Evolutionary conservation across 2,888 invertebrate species (phyloP), one percentile per base, ranked within the genome.

Genomic region (Ommatoiulus sabulosus): DNA sequence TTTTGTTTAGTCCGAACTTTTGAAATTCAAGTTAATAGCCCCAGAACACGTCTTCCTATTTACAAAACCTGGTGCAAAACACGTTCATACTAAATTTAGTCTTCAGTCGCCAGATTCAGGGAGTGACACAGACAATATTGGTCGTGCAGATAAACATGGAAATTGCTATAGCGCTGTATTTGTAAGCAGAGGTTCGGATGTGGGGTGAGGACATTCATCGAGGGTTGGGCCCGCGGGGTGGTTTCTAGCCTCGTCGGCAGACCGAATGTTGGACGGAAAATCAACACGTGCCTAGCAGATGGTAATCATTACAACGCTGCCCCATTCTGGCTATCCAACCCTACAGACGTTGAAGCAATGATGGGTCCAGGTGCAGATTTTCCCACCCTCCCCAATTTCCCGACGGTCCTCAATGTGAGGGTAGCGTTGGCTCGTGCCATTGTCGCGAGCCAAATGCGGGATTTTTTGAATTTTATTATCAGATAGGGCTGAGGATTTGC

Each of bases 401-500:
- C 48, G n/a, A 86, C 48, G 24, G 0, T n/a, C 24, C 24, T 46
- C 48, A 86, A 24, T 24, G 6, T n/a, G 86, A 86, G 86, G 44
- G 86, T 86, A 86, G 86, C 44, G 44, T n/a, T 46, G 86, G 86
- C 86, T 86, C 86, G 86, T 86, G 86, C 86, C 86, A 86, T 86
- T 86, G 86, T 86, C 86, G 20, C 86, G 86, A 86, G 86, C 86
- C 86, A 46, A 44, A 48, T 46, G 86, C 86, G 86, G 86, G 86
- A n/a, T 24, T 46, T 46, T 86, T 86, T 48, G 86, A 86, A 86
- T 86, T 44, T 86, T 46, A 86, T 86, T 44, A 86, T 48, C 86
- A 86, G 46, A 86, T 46, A 80, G 80, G 24, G 12, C 35, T 24
- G 15, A 15, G 80, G 35, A 43, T 43, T 12, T 35, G 35, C 80